Evolutionary conservation across 2,797 vertebrate genomes (phyloP), one percentile per base, ranked within the genome.

Genomic region (Rhadinocentrus ornatus): DNA sequence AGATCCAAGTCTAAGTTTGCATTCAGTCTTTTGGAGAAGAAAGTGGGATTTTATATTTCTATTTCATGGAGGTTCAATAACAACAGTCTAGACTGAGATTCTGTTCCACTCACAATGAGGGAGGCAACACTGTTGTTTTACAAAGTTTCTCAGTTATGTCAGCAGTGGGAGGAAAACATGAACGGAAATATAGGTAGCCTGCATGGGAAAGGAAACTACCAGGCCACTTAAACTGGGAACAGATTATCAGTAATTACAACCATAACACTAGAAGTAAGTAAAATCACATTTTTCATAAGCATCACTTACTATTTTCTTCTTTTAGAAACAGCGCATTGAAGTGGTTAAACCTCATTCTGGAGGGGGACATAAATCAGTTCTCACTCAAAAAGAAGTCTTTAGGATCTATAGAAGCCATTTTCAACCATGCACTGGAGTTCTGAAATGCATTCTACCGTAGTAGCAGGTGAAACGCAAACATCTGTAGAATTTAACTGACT

Each of bases 1-100:
- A 88, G 88, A 88, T 91, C 89, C 77, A 84, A 91, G 91, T 78
- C 69, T 79, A 87, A 91, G 82, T 88, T 85, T 77, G 83, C 81
- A 82, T 80, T 76, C 39, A 68, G 76, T 77, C 84, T 77, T 90
- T 89, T 78, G 81, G 81, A 85, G 79, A 89, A 64, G 75, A 86
- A 81, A 87, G 64, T 57, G 37, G 63, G 65, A 85, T 88, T 75
- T 41, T 86, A 73, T 81, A 88, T 91, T 86, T 87, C 62, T 59
- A 77, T 87, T 85, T 88, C 71, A 69, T 50, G 67, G 60, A 70
- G 75, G 77, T 88, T 88, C 83, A 88, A 86, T 81, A 77, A 85
- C 71, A 83, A 61, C 37, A 66, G 79, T 67, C 58, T 70, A 70
- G 64, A 79, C 73, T 16, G 18, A 54, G 31, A 56, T 60, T 66